phyloP scores from a whole-genome alignment of 2,888 invertebrate species.

The Tetheella fluctuosa region DNA sequence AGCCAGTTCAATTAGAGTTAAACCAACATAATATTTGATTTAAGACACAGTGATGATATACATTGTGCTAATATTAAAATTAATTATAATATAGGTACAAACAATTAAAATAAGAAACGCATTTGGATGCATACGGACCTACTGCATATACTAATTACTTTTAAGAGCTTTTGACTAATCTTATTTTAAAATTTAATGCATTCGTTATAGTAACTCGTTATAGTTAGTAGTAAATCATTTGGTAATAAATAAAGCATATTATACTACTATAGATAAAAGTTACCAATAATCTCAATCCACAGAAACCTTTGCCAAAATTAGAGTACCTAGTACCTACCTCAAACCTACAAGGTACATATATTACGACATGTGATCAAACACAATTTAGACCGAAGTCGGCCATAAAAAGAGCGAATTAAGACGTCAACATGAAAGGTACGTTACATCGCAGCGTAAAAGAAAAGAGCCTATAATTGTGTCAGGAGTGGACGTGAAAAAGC shows the following conservation, averaged over 20 bases:
- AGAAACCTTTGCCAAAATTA: not conserved
- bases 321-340: not conserved
- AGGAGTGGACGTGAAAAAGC: constrained; percentile 22
- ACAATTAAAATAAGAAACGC: not conserved
- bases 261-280: not conserved
- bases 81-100: not conserved
- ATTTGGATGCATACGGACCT: not conserved
- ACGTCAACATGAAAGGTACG: constrained; percentile 25
- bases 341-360: not conserved
- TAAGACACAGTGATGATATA: not conserved
- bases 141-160: too few species aligned
- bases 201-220: too few species aligned
- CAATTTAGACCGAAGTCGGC: constrained; percentile 4
- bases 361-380: constrained; percentile 5
- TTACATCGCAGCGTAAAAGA: constrained; percentile 28
- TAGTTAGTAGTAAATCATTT: too few species aligned
- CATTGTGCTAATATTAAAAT: not conserved
- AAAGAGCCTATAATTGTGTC: constrained; percentile 34
- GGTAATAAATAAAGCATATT: not conserved
- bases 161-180: too few species aligned
- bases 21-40: not conserved
- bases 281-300: not conserved
- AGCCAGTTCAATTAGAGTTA: not conserved
- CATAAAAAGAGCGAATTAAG: constrained; percentile 29
- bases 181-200: too few species aligned